Evolutionary conservation across 1,140 invertebrate genomes (phyloP), one percentile per base, ranked within the genome.

Genomic region (Caenorhabditis latens): DNA sequence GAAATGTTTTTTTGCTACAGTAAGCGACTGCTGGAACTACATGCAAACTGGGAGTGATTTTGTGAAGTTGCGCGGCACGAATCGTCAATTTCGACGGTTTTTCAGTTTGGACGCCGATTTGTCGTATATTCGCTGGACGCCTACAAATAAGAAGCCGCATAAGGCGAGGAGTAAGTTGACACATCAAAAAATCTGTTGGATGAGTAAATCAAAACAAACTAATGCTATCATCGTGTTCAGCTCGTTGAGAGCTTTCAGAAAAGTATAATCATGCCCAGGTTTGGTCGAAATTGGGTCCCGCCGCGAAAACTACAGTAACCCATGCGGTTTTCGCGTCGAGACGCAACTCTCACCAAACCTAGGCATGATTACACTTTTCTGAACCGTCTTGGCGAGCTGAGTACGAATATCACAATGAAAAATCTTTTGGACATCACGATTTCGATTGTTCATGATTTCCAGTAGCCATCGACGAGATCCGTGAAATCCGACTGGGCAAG

Each of bases 131-230:
- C 91, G 94, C 71, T 95, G 95, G 95, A 93, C 94, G 53, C 95
- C 95, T 19, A 95, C 95, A 0, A 94, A 94, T 63, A 95, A 95
- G 90, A 95, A 95, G 90, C 93, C 94, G 21, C 94, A 94, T 85
- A 95, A 95, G 93, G 95, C 95, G 6, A 92, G 93, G 92, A 94
- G 94, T 95, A 93, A 93, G 93, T 93, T 16, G 43, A 42, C 16
- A 11, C 13, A n/a, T n/a, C 14, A 5, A 63, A 63, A 40, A n/a
- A 43, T 42, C 32, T 32, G 32, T 32, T 32, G 32, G 32, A 32
- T 32, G 32, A 32, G 50, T 4, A 2, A 13, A 13, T 53, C 50
- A 53, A 53, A 2, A 53, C 50, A 53, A 53, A 9, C 4, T 1
- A 13, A 53, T 53, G 9, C 16, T 4, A 53, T 53, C 16, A 53